Percentiles rank a stretch among this genome's conserved stretches.
These are phyloP conservation scores for Lichenostomus cassidix DNA, from an alignment of 2,113 vertebrate species.

Conservation along the genomic window DNA sequence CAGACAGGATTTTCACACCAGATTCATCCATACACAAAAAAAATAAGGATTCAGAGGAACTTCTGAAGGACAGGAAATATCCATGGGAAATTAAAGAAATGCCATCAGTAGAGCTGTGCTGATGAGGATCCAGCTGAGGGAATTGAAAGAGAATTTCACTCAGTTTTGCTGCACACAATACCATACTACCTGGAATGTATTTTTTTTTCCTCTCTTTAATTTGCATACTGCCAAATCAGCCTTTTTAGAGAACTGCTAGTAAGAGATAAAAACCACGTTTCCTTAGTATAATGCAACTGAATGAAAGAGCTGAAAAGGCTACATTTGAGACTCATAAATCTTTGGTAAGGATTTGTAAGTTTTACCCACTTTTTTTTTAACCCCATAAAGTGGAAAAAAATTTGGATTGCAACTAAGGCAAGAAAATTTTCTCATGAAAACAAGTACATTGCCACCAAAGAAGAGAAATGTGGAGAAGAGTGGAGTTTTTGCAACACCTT, in stretches of 20 bases:
- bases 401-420: neutral
- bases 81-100: neutral
- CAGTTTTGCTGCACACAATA: neutral
- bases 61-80: neutral
- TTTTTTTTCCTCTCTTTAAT: neutral
- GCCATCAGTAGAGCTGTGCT: neutral
- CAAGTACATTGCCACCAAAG: neutral
- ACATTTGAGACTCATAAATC: neutral
- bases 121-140: neutral
- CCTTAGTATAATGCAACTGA: neutral
- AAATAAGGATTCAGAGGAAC: neutral
- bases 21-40: neutral
- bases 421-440: neutral
- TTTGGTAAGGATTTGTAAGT: neutral
- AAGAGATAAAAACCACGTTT: neutral
- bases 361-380: neutral
- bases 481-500: neutral
- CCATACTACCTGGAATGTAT: neutral
- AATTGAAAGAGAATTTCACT: neutral
- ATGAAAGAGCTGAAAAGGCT: neutral
- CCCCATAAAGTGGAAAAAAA: neutral
- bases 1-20: neutral
- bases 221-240: neutral
- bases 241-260: neutral
- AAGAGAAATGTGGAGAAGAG: neutral